Conservation (phyloP, 2,888 invertebrate species). For the Diogma glabrata region DNA sequence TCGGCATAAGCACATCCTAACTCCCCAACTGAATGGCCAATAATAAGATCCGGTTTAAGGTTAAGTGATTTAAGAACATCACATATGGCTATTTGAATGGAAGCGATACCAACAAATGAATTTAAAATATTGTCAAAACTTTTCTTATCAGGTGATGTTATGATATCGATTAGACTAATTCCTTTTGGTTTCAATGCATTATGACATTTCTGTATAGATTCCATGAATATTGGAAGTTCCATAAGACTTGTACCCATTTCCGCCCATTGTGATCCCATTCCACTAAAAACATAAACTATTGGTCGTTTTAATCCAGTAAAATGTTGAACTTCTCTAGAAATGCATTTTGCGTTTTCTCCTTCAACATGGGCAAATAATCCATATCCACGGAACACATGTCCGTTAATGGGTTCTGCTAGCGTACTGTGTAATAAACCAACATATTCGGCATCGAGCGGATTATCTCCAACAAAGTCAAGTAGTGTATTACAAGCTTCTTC, state of each 20-base stretch:
- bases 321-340: slow-evolving; percentile 47
- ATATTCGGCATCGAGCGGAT: slow-evolving; percentile 49
- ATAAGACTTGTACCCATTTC: slow-evolving; percentile 71
- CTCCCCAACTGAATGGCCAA: slow-evolving; percentile 91
- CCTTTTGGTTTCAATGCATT: slow-evolving; percentile 45
- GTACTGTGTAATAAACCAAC: slow-evolving; percentile 48
- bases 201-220: slow-evolving; percentile 52
- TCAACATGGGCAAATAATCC: slow-evolving; percentile 37
- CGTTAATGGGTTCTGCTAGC: slow-evolving; percentile 43
- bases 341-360: slow-evolving; percentile 26
- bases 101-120: slow-evolving; percentile 64
- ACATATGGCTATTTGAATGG: slow-evolving; percentile 49
- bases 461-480: slow-evolving; percentile 48
- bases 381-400: slow-evolving; percentile 68
- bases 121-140: slow-evolving; percentile 53
- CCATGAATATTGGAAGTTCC: slow-evolving; percentile 58
- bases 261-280: slow-evolving; percentile 83
- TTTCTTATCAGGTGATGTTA: slow-evolving; percentile 48
- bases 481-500: slow-evolving; percentile 58
- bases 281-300: slow-evolving; percentile 82
- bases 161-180: slow-evolving; percentile 49
- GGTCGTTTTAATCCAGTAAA: slow-evolving; percentile 53
- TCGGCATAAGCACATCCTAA: slow-evolving; percentile 93
- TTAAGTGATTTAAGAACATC: slow-evolving; percentile 50
- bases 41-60: slow-evolving; percentile 58